Conservation (phyloP, 1,140 invertebrate species). For the Drosophila cardini region DNA sequence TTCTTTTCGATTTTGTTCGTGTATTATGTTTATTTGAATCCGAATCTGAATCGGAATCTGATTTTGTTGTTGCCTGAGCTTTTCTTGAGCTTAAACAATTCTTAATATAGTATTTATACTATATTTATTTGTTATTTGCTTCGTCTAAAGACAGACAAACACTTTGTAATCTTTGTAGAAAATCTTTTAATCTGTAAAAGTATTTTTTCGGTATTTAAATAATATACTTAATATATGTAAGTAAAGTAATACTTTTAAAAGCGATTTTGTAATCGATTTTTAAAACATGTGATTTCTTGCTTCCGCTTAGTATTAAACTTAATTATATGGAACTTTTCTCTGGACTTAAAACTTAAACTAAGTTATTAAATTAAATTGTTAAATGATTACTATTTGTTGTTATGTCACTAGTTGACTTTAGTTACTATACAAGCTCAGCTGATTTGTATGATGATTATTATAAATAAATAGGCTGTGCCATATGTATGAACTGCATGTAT, state of each 20-base stretch:
- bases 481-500: background rate
- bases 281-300: background rate
- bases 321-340: background rate
- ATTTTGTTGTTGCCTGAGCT: constrained; percentile 35
- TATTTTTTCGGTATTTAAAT: constrained; percentile 14
- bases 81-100: constrained; percentile 23
- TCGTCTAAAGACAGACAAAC: background rate
- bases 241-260: constrained; percentile 2
- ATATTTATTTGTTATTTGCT: constrained; percentile 11
- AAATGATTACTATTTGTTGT: background rate
- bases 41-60: constrained; percentile 1
- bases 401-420: background rate
- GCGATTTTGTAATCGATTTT: background rate
- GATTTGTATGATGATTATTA: background rate
- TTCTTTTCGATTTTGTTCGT: constrained; percentile 18
- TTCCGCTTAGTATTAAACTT: too few species aligned
- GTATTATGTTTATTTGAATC: constrained; percentile 5
- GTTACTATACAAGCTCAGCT: background rate
- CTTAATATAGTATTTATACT: background rate
- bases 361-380: too few species aligned
- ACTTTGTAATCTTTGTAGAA: constrained; percentile 18
- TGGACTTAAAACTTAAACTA: too few species aligned
- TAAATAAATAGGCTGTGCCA: background rate
- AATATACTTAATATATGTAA: constrained; percentile 16
- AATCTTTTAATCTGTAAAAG: constrained; percentile 32